Evolutionary conservation across 2,113 vertebrate genomes (phyloP), one percentile per base, ranked within the genome.

Genomic region (Marmota flaviventris): DNA sequence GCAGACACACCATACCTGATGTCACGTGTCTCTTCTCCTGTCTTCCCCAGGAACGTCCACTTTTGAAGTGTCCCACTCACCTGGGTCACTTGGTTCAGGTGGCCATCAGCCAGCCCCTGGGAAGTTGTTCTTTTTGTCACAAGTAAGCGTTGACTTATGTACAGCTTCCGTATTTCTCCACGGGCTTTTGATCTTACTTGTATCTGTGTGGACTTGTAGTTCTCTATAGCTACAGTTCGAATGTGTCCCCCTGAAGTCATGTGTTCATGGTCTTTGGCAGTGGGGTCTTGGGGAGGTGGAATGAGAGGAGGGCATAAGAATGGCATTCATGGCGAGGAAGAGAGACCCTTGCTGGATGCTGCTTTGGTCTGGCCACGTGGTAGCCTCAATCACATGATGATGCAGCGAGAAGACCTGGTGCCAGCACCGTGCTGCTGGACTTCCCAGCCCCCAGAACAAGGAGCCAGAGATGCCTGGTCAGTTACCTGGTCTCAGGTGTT

Each of bases 1-100:
- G 37, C 32, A 39, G 67, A 61, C 8, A 4, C 10, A 8, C 1
- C 5, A 2, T 22, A 4, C 24, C 0, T 67, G 67, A 1, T 0
- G 12, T 5, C 13, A 7, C 4, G 2, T 37, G 7, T 39, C 34
- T 32, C 17, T 32, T 61, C 39, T 0, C 7, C 3, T 18, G 25
- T 37, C 37, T 73, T 65, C 9, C 4, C 25, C 17, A 11, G 48
- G 37, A 45, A 34, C 1, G 17, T 58, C 45, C 10, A 8, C 0
- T 12, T 72, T 22, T 29, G n/a, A 42, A 17, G 61, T 9, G 1
- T 61, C 56, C 65, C 32, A 13, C 34, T 75, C 32, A 17, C 25
- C 48, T 27, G 29, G 16, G 5, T 48, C 70, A 37, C 58, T n/a
- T 16, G 51, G 42, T 48, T 75, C 8, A 8, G 14, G 32, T 27